Percentiles rank a stretch among this genome's conserved stretches.
These are phyloP conservation scores for Triplophysa tibetana DNA, from an alignment of 2,113 vertebrate species.

Conservation along the genomic window DNA sequence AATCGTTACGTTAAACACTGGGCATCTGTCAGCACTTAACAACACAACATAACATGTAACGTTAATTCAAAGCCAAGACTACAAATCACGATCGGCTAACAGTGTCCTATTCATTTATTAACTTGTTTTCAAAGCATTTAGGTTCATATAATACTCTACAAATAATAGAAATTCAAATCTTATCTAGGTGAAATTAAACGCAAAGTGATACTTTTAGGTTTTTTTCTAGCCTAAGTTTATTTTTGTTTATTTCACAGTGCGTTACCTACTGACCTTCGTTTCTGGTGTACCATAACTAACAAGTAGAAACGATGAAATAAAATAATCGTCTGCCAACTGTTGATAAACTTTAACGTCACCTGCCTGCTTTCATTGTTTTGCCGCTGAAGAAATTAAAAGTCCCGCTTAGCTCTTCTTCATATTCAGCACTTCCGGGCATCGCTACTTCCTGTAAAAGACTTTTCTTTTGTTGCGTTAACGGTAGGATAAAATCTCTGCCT, in stretches of 20 bases:
- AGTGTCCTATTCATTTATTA: background rate
- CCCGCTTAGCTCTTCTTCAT: background rate
- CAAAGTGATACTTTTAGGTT: background rate
- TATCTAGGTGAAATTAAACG: background rate
- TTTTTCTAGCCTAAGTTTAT: background rate
- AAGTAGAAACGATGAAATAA: background rate
- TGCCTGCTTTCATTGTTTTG: background rate
- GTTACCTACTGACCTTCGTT: background rate
- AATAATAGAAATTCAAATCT: background rate
- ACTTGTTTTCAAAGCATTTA: background rate
- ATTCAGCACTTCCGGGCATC: background rate
- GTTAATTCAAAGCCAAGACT: background rate
- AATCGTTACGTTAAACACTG: background rate
- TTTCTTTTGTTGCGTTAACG: background rate
- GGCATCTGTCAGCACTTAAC: background rate
- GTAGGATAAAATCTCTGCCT: background rate
- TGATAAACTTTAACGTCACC: background rate
- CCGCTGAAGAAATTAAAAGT: slow-evolving; percentile 36
- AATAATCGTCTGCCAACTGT: background rate
- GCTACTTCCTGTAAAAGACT: background rate
- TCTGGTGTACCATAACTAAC: background rate
- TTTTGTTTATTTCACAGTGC: background rate
- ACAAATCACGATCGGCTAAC: background rate
- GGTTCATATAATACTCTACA: background rate
- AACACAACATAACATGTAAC: background rate